Evolutionary conservation across 2,888 invertebrate genomes (phyloP), one percentile per base, ranked within the genome.

Genomic region (Sepiola atlantica): DNA sequence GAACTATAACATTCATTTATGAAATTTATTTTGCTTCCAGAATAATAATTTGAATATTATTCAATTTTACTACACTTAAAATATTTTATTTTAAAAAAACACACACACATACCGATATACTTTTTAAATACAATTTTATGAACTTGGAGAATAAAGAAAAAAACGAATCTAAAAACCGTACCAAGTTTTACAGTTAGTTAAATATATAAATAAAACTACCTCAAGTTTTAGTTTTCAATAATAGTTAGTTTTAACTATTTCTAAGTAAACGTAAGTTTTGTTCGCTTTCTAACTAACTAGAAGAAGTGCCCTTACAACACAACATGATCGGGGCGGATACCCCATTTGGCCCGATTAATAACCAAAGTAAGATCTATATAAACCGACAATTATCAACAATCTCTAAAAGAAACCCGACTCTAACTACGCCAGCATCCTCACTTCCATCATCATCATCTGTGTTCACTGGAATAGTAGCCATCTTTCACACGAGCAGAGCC

Each of bases 401-500:
- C n/a, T 32, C n/a, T 45, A 45, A 8, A 32, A 77, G 77, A 16
- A 32, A 14, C 77, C 77, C 32, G 32, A 77, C 77, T 14, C 77
- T 77, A 77, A 77, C 77, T 14, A 32, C n/a, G 21, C 14, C 77
- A 32, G 14, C 77, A 77, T 61, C 61, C 45, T 45, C 45, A 8
- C 2, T 45, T 45, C 45, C 45, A 77, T 77, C 77, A 28, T 8
- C n/a, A 77, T 77, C n/a, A 32, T n/a, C 77, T n/a, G 77, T 77
- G 16, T n/a, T 32, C 18, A 4, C 77, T 32, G 77, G 8, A 45
- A 45, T 77, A 32, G 77, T n/a, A 77, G 77, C 77, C 77, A 77
- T 77, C 77, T 77, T 77, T 77, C 77, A 77, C 77, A n/a, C 77
- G n/a, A 77, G 77, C n/a, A 77, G 77, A 77, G n/a, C 77, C 77